Percentiles rank a stretch among this genome's conserved stretches.
phyloP scores from a whole-genome alignment of 23 tunicate genomes.

The Clavelina lepadiformis region DNA sequence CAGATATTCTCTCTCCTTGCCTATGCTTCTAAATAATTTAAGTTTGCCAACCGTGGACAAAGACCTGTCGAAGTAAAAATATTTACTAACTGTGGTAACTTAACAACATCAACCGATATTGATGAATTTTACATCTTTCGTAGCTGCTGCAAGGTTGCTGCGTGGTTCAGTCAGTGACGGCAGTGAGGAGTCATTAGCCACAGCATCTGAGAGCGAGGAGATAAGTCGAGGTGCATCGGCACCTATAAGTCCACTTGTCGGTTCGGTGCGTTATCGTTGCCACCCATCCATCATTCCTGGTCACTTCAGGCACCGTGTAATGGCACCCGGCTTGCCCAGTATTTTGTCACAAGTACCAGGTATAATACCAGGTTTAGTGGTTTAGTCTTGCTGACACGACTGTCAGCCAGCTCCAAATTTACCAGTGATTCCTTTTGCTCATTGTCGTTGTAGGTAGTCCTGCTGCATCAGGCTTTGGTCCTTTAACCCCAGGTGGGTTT shows the following conservation, averaged over 20 bases:
- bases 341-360: conserved; percentile 50
- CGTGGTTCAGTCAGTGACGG: conserved; percentile 96
- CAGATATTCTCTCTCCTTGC: neutral
- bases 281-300: conserved; percentile 84
- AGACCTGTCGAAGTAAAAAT: neutral
- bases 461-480: conserved; percentile 18
- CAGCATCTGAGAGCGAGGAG: conserved; percentile 81
- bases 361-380: conserved; percentile 3
- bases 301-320: conserved; percentile 49
- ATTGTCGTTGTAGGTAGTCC: conserved; percentile 27
- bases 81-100: neutral
- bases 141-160: conserved; percentile 57
- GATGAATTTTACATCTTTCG: neutral
- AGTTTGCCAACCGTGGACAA: neutral
- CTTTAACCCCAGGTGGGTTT: conserved; percentile 46
- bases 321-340: conserved; percentile 33
- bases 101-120: neutral
- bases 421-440: neutral
- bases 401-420: neutral
- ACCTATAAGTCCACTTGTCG: conserved; percentile 85
- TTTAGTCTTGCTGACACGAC: neutral
- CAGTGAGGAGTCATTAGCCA: conserved; percentile 80
- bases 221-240: conserved; percentile 50
- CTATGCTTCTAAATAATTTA: neutral
- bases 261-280: conserved; percentile 62